These are phyloP conservation scores for Puffinus mauretanicus DNA, from an alignment of 2,113 vertebrate genomes.

Conservation along the genomic window DNA sequence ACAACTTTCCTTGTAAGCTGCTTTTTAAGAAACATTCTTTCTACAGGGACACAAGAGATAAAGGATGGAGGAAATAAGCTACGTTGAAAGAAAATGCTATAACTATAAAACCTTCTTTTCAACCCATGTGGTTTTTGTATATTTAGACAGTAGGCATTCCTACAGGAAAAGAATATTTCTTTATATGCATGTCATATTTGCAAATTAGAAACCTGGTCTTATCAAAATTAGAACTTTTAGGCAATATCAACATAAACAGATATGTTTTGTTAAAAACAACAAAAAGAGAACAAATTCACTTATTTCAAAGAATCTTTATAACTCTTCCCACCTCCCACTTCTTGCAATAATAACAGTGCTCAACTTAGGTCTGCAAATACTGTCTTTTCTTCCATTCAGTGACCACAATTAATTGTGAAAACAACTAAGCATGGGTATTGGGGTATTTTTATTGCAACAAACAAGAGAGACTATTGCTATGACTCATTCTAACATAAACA, in stretches of 20 bases:
- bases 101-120: neutral
- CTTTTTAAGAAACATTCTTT: neutral
- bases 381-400: neutral
- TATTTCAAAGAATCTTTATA: neutral
- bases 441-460: neutral
- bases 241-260: neutral
- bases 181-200: neutral
- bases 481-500: neutral
- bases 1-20: neutral
- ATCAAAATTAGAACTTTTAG: neutral
- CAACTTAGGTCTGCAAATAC: neutral
- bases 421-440: neutral
- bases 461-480: neutral
- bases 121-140: neutral
- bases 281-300: neutral
- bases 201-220: neutral
- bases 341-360: neutral
- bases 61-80: neutral
- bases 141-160: neutral
- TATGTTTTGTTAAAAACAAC: neutral
- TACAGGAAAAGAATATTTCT: neutral
- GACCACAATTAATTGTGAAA: neutral
- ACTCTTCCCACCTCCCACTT: neutral
- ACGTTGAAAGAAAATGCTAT: neutral
- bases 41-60: neutral